phyloP scores from a whole-genome alignment of 2,888 invertebrate species.

The Microdon myrmicae region DNA sequence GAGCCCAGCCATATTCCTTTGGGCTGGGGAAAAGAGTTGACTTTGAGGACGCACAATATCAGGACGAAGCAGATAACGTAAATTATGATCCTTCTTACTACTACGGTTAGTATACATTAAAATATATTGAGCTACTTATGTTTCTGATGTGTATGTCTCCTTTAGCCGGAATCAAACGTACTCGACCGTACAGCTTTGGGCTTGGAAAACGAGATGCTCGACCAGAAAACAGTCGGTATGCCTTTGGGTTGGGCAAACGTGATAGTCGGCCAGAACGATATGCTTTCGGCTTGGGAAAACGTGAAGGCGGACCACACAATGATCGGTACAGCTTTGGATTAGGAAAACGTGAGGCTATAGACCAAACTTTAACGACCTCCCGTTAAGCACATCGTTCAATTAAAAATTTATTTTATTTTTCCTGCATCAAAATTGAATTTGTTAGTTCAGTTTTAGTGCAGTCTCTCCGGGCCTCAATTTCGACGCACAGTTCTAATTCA shows the following conservation, averaged over 20 bases:
- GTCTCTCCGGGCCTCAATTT: conserved; percentile 49
- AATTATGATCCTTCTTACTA: conserved; percentile 34
- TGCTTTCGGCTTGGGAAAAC: conserved; percentile 74
- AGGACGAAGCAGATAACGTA: conserved; percentile 28
- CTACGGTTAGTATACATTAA: conserved; percentile 33
- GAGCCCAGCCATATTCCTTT: conserved; percentile 65
- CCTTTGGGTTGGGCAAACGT: conserved; percentile 71
- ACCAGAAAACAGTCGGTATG: conserved; percentile 64
- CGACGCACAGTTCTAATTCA: conserved; percentile 30
- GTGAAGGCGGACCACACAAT: conserved; percentile 58
- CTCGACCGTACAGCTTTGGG: conserved; percentile 75
- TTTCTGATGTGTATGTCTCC: not conserved
- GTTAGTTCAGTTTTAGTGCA: conserved; percentile 34
- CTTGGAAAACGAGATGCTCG: conserved; percentile 71
- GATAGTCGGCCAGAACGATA: conserved; percentile 71
- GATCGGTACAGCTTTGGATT: conserved; percentile 73
- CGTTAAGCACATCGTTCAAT: conserved; percentile 27
- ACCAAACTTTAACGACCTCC: conserved; percentile 8
- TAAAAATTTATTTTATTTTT: no score
- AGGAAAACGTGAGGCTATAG: conserved; percentile 69
- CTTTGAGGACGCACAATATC: conserved; percentile 56
- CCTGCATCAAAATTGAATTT: conserved; percentile 13
- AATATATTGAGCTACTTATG: not conserved
- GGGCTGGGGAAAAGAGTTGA: conserved; percentile 63
- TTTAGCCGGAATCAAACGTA: conserved; percentile 67